These are phyloP conservation scores for Neotoma lepida DNA, from an alignment of 2,113 vertebrate genomes.

Conservation along the genomic window DNA sequence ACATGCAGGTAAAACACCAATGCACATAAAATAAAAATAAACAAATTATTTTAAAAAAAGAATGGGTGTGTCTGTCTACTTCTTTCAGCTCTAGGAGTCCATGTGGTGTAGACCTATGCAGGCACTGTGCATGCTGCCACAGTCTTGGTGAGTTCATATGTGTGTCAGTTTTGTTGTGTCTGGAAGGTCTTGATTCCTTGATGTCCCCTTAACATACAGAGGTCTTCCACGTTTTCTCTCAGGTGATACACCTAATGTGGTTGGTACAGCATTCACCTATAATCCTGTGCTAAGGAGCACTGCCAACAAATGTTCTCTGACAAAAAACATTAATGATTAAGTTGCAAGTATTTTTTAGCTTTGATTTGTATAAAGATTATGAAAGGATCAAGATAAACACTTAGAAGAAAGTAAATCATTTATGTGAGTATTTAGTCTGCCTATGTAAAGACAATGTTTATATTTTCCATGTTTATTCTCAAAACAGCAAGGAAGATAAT, in stretches of 20 bases:
- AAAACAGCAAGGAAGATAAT: background rate
- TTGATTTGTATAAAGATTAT: conserved; percentile 46
- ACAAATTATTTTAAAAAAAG: background rate
- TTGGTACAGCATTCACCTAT: background rate
- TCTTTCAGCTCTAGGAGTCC: background rate
- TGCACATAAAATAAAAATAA: background rate
- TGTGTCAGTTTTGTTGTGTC: background rate
- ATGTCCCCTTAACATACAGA: background rate
- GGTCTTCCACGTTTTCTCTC: background rate
- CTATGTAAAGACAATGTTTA: background rate
- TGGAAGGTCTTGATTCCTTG: background rate
- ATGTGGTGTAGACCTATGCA: background rate
- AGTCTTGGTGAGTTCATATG: background rate
- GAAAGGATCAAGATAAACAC: conserved; percentile 38
- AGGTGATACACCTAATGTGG: background rate
- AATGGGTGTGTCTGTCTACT: background rate
- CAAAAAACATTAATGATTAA: background rate
- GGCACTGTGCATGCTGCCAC: background rate
- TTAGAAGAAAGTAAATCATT: background rate
- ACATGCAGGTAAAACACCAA: background rate
- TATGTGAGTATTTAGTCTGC: background rate
- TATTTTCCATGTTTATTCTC: background rate
- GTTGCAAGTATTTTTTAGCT: background rate
- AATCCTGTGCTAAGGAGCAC: background rate
- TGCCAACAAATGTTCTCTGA: background rate